phyloP scores from a whole-genome alignment of 2,888 invertebrate genomes.

The Xestia sexstrigata region DNA sequence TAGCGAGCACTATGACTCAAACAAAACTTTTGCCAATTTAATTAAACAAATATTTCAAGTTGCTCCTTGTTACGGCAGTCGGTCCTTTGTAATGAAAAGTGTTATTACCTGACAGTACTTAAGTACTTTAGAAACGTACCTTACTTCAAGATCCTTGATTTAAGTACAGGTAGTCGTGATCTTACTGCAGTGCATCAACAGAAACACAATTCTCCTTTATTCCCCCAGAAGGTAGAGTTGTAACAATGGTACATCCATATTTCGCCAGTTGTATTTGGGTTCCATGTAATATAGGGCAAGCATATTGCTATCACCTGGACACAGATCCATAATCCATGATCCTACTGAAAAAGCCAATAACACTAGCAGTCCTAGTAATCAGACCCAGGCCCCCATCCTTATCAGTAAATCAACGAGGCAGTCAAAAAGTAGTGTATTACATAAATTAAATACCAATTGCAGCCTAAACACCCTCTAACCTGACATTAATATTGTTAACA shows the following conservation, averaged over 20 bases:
- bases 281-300: background rate
- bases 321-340: background rate
- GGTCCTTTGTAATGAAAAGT: constrained; percentile 10
- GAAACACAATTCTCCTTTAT: background rate
- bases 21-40: constrained; percentile 43
- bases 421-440: background rate
- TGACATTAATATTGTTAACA: constrained; percentile 45
- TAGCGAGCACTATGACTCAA: constrained; percentile 27
- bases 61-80: constrained; percentile 14
- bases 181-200: background rate
- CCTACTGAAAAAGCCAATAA: background rate
- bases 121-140: background rate
- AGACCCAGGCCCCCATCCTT: background rate
- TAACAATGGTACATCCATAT: background rate
- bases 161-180: background rate
- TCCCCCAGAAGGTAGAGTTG: background rate
- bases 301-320: background rate
- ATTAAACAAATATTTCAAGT: constrained; percentile 54
- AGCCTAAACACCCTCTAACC: constrained; percentile 31
- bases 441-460: constrained; percentile 28
- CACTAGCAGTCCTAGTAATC: background rate
- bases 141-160: background rate
- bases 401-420: background rate
- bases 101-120: constrained; percentile 5
- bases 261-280: background rate